Evolutionary conservation across 1,140 invertebrate genomes (phyloP), one percentile per base, ranked within the genome.

Genomic region (Adoxophyes honmai): DNA sequence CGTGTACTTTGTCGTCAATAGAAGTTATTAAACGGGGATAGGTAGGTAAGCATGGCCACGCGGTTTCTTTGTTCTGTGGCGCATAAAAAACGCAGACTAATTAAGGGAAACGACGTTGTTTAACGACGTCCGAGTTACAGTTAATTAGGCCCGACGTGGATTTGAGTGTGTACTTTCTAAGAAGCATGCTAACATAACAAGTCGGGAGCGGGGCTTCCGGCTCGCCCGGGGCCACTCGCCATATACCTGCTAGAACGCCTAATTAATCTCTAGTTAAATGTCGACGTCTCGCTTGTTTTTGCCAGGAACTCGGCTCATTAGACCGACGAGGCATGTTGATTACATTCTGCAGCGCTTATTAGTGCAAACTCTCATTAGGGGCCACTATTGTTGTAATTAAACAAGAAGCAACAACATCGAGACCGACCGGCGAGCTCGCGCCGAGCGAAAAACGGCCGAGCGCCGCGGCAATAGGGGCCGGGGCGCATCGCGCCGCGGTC

Each of bases 331-430:
- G 86, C 79, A 88, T 78, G 85, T 88, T 86, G 81, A 86, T 85
- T 86, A 85, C 83, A 88, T 86, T 88, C 76, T 86, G 83, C 81
- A 82, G 81, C 75, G 79, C 83, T 88, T 88, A 86, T 86, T 86
- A 88, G 81, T 81, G 81, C 81, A 84, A 84, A 86, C 79, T 86
- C 85, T 84, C 83, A 85, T 85, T 86, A 86, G 78, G 73, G 83
- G 70, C 80, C 74, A 86, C 83, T 86, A 88, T 88, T 88, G 86
- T 88, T 88, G 78, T 86, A 86, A 88, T 88, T 88, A 84, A 86
- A 86, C 80, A 85, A 85, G 76, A 75, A 77, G 75, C 74, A 75
- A 78, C 74, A 75, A 78, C 74, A 73, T 69, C 75, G 70, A 73
- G 74, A 73, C 65, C 61, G 70, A 68, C 75, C 64, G 67, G 54